Percentiles rank a stretch among this genome's conserved stretches.
Conservation (phyloP, 2,113 vertebrate species). For the Psephotus haematonotus region DNA sequence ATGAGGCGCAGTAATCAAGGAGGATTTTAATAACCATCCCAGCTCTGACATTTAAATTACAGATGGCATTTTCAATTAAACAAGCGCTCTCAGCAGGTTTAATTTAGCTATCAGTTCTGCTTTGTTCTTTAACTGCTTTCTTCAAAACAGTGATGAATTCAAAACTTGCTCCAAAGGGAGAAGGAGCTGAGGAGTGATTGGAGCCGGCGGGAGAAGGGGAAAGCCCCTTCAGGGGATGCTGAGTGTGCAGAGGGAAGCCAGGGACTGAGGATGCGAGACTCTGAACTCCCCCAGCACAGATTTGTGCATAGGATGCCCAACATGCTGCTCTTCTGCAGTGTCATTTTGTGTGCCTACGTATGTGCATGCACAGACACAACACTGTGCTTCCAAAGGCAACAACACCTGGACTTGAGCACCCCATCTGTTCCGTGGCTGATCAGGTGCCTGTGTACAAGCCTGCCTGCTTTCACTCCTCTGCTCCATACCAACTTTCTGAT, state of each 20-base stretch:
- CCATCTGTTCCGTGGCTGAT: neutral
- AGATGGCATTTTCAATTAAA: conserved; percentile 82
- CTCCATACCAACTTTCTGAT: neutral
- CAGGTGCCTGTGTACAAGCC: neutral
- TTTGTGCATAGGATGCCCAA: neutral
- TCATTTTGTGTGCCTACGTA: neutral
- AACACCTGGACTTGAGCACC: neutral
- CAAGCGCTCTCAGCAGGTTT: conserved; percentile 72
- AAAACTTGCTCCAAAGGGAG: conserved; percentile 31
- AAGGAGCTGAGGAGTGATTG: neutral
- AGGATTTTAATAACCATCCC: conserved; percentile 62
- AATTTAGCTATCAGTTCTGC: conserved; percentile 79
- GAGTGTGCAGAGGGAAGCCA: neutral
- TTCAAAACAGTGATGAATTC: conserved; percentile 51
- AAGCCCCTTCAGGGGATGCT: neutral
- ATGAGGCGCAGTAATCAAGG: conserved; percentile 70
- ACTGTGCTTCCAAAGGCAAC: neutral
- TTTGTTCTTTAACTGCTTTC: conserved; percentile 75
- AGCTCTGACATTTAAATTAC: conserved; percentile 80
- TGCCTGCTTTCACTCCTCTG: neutral
- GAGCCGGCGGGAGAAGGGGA: neutral
- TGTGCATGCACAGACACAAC: neutral
- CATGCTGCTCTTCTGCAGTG: neutral
- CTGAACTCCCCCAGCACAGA: neutral
- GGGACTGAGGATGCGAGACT: neutral